A percentile compares a stretch with the other conserved stretches of the same genome.
Conservation (phyloP, 2,113 vertebrate genomes). For the Oncorhynchus masou region DNA sequence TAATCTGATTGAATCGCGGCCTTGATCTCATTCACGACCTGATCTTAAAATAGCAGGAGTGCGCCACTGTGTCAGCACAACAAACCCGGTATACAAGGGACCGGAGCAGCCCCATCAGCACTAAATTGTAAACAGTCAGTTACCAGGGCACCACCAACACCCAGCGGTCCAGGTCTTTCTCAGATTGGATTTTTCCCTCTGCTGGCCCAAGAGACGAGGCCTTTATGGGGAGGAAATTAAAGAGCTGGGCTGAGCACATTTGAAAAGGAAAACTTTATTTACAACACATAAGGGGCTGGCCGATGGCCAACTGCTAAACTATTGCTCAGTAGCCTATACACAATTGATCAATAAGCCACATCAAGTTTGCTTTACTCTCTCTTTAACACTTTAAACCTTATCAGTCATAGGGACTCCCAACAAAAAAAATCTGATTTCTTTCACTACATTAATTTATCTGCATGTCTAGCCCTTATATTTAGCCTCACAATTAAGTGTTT, state of each 20-base stretch:
- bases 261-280: constrained; percentile 77
- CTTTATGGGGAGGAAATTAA: constrained; percentile 61
- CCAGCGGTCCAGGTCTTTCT: constrained; percentile 47
- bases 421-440: too few relatives aligned
- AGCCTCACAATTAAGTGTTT: too few relatives aligned
- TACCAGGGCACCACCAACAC: constrained; percentile 44
- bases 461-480: too few relatives aligned
- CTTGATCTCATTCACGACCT: constrained; percentile 54
- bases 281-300: constrained; percentile 63
- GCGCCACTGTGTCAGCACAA: constrained; percentile 57
- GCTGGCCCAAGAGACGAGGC: constrained; percentile 50
- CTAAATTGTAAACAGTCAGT: constrained; percentile 58
- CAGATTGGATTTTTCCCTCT: constrained; percentile 58
- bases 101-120: constrained; percentile 41
- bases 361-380: constrained; percentile 37
- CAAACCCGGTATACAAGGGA: constrained; percentile 23
- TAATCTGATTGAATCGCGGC: too few relatives aligned
- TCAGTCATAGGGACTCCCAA: too few relatives aligned
- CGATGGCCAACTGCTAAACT: constrained; percentile 59
- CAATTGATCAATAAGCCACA: constrained; percentile 70
- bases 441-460: too few relatives aligned
- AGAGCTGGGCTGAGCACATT: constrained; percentile 52
- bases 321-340: constrained; percentile 52
- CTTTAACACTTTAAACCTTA: constrained; percentile 2
- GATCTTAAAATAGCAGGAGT: constrained; percentile 52